Evolutionary conservation across 2,888 invertebrate species (phyloP).

Genomic region (Eremobia ochroleuca): DNA sequence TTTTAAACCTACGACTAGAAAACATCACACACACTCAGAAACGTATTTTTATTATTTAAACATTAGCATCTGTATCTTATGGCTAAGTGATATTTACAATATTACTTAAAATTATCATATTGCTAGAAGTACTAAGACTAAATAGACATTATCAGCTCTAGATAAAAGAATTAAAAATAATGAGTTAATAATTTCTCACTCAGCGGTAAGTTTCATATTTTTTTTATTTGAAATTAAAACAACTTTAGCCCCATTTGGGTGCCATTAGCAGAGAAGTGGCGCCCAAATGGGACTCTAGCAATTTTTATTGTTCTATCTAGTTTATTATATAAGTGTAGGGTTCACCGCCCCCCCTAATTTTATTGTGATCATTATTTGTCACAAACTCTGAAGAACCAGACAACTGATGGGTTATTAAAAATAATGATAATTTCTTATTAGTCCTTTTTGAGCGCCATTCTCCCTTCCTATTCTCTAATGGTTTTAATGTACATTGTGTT

Average conservation of each 20-base stretch:
- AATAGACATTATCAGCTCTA: background rate
- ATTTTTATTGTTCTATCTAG: background rate
- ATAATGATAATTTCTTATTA: background rate
- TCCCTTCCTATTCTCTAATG: background rate
- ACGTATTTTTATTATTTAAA: background rate
- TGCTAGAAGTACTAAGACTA: slow-evolving; percentile 4
- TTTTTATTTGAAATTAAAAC: background rate
- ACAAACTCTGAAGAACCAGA: background rate
- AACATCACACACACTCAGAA: slow-evolving; percentile 49
- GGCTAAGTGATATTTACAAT: slow-evolving; percentile 29
- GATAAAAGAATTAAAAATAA: background rate
- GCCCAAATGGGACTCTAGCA: slow-evolving; percentile 25
- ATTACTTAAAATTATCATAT: slow-evolving; percentile 1
- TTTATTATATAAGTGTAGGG: background rate
- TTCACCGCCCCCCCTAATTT: background rate
- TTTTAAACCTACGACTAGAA: slow-evolving; percentile 49
- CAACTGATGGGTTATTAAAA: background rate
- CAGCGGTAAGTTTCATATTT: background rate
- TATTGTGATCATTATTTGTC: background rate
- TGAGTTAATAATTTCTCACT: background rate
- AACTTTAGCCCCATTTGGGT: slow-evolving; percentile 1
- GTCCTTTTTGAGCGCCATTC: background rate
- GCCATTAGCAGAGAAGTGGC: slow-evolving; percentile 21
- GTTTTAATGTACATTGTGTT: background rate
- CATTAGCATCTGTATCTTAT: background rate